A percentile compares a stretch with the other conserved stretches of the same genome.
These are phyloP conservation scores for Homarus gammarus DNA, from an alignment of 2,888 invertebrate species.

Conservation along the genomic window DNA sequence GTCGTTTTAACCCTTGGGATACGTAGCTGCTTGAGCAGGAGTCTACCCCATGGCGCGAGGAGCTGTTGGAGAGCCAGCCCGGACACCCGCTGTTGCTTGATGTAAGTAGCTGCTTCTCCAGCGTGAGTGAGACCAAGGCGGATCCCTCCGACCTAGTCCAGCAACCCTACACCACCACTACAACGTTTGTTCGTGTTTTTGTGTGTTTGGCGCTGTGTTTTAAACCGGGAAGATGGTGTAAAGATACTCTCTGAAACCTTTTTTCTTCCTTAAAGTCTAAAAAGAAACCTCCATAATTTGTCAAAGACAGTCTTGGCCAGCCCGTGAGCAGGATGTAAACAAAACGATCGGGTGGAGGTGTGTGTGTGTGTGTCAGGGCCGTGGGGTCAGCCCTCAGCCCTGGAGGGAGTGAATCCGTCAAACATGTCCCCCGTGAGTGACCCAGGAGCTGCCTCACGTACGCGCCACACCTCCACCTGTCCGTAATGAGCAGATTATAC, in stretches of 20 bases:
- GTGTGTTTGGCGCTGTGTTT: neutral
- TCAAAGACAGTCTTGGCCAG: neutral
- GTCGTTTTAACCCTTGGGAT: slow-evolving; percentile 17
- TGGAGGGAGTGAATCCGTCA: neutral
- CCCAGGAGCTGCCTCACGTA: neutral
- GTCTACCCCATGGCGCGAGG: slow-evolving; percentile 37
- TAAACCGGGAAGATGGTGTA: neutral
- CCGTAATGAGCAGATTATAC: slow-evolving; percentile 9
- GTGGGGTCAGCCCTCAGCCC: neutral
- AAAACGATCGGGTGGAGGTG: neutral
- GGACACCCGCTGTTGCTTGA: slow-evolving; percentile 38
- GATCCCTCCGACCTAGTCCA: neutral
- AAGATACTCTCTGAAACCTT: neutral
- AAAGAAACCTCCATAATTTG: neutral
- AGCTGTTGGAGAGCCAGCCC: neutral
- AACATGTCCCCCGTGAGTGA: neutral
- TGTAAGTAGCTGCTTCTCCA: slow-evolving; percentile 35
- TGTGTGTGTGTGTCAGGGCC: neutral
- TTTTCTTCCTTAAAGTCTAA: too few species aligned
- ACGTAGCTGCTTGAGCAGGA: slow-evolving; percentile 10
- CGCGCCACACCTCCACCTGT: slow-evolving; percentile 4
- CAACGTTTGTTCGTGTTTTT: too few species aligned
- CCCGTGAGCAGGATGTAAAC: neutral
- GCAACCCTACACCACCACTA: too few species aligned
- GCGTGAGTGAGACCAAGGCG: slow-evolving; percentile 19